phyloP scores from a whole-genome alignment of 2,797 vertebrate genomes.

The Trematomus bernacchii region DNA sequence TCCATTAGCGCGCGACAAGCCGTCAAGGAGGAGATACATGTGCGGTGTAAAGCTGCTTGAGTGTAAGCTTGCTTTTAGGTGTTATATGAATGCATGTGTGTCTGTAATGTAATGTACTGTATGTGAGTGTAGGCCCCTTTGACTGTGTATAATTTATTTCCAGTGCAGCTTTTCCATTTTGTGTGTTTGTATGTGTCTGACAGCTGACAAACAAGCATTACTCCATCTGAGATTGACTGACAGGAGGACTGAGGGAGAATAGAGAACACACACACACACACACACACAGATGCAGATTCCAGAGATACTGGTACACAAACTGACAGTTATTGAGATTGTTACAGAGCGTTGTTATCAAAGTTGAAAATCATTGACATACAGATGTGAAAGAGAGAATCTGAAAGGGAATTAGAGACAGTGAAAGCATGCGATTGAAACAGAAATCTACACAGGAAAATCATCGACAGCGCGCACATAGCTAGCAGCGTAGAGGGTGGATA shows the following conservation, averaged over 20 bases:
- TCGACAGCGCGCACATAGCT: slow-evolving; percentile 6
- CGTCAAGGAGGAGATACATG: slow-evolving; percentile 14
- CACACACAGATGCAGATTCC: background rate
- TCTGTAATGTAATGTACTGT: slow-evolving; percentile 24
- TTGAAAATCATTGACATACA: slow-evolving; percentile 35
- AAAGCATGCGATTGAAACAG: background rate
- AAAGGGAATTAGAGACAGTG: slow-evolving; percentile 1
- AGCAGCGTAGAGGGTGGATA: slow-evolving; percentile 22
- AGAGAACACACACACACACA: slow-evolving; percentile 24
- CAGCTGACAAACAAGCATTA: slow-evolving; percentile 66
- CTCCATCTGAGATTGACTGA: slow-evolving; percentile 58
- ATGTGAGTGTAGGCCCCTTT: slow-evolving; percentile 10
- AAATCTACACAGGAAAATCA: slow-evolving; percentile 1
- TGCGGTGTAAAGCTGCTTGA: slow-evolving; percentile 11
- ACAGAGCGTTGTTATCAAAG: slow-evolving; percentile 22
- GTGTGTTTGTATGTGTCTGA: slow-evolving; percentile 27
- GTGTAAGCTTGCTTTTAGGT: background rate
- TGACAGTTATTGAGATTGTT: slow-evolving; percentile 23
- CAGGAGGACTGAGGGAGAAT: slow-evolving; percentile 46
- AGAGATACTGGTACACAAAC: slow-evolving; percentile 31
- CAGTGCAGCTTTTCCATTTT: slow-evolving; percentile 12
- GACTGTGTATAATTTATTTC: slow-evolving; percentile 23
- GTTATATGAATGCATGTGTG: slow-evolving; percentile 21
- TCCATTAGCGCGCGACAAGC: slow-evolving; percentile 51
- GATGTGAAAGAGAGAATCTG: slow-evolving; percentile 12